phyloP scores from a whole-genome alignment of 1,140 invertebrate genomes.

The Idris sp. region DNA sequence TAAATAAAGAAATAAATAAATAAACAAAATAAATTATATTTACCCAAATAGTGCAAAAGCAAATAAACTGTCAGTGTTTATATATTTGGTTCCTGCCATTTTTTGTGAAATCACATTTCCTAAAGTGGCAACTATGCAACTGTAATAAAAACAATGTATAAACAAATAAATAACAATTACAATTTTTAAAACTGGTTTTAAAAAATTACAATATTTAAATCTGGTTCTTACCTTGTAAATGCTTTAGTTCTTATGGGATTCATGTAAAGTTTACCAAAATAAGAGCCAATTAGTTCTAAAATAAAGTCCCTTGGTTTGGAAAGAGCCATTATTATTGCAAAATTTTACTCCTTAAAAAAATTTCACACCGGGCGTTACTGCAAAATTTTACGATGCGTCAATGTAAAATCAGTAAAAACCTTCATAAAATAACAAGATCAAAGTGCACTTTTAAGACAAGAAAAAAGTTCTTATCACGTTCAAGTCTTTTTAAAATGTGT shows the following conservation, averaged over 20 bases:
- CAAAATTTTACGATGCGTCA: constrained; percentile 16
- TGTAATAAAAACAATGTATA: too few relatives aligned
- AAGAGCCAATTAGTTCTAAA: constrained; percentile 81
- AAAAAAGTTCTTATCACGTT: too few relatives aligned
- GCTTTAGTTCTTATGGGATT: constrained; percentile 86
- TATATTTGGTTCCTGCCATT: constrained; percentile 79
- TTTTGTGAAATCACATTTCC: constrained; percentile 84
- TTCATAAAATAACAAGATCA: constrained; percentile 13
- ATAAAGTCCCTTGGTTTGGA: constrained; percentile 81
- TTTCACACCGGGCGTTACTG: neutral
- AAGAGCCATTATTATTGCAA: constrained; percentile 81
- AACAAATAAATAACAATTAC: too few relatives aligned
- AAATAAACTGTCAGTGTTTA: constrained; percentile 82
- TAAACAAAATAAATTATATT: constrained; percentile 3
- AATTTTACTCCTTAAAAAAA: neutral
- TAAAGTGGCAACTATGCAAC: constrained; percentile 80
- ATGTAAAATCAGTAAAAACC: constrained; percentile 8
- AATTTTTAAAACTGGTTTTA: too few relatives aligned
- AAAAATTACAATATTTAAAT: too few relatives aligned
- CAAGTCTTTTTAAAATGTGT: too few relatives aligned
- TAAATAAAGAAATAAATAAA: constrained; percentile 9
- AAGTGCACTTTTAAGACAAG: constrained; percentile 26
- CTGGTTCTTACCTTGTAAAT: constrained; percentile 85
- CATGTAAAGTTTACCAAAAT: constrained; percentile 84
- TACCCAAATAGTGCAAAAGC: constrained; percentile 86